These are phyloP conservation scores for Eucera pruinosa DNA, from an alignment of 2,888 invertebrate species.

Conservation along the genomic window DNA sequence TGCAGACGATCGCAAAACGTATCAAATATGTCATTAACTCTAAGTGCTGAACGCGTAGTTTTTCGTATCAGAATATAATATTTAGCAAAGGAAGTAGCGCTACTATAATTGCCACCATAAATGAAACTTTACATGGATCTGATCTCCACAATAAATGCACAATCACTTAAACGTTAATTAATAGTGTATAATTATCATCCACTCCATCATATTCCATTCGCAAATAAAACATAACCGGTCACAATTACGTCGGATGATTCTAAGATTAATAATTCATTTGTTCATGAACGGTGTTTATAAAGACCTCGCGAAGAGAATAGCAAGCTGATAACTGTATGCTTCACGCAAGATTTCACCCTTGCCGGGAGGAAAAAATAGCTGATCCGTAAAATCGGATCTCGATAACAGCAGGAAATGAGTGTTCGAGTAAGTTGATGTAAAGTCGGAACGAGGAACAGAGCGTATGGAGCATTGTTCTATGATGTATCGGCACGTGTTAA, in stretches of 20 bases:
- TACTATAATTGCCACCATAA: too few relatives aligned
- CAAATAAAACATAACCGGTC: too few relatives aligned
- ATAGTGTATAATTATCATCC: too few relatives aligned
- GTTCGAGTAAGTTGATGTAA: conserved; percentile 17
- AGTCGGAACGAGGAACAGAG: conserved; percentile 40
- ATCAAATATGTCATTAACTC: background rate
- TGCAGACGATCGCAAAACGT: background rate
- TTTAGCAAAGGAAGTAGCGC: background rate
- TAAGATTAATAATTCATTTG: background rate
- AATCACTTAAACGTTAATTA: too few relatives aligned
- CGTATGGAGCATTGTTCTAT: conserved; percentile 51
- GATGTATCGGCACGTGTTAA: conserved; percentile 54
- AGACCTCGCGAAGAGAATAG: background rate
- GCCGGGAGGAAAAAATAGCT: background rate
- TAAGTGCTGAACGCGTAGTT: background rate
- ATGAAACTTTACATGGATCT: too few relatives aligned
- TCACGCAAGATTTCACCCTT: conserved; percentile 11
- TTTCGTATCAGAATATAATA: background rate
- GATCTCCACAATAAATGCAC: too few relatives aligned
- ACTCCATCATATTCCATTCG: too few relatives aligned
- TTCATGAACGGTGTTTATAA: background rate
- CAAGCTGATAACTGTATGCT: conserved; percentile 23
- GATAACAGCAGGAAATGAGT: conserved; percentile 35
- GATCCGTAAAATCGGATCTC: conserved; percentile 19
- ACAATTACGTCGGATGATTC: too few relatives aligned